A percentile compares a stretch with the other conserved stretches of the same genome.
These are phyloP conservation scores for Brachypteracias leptosomus DNA, from an alignment of 2,113 vertebrate genomes.

Conservation along the genomic window DNA sequence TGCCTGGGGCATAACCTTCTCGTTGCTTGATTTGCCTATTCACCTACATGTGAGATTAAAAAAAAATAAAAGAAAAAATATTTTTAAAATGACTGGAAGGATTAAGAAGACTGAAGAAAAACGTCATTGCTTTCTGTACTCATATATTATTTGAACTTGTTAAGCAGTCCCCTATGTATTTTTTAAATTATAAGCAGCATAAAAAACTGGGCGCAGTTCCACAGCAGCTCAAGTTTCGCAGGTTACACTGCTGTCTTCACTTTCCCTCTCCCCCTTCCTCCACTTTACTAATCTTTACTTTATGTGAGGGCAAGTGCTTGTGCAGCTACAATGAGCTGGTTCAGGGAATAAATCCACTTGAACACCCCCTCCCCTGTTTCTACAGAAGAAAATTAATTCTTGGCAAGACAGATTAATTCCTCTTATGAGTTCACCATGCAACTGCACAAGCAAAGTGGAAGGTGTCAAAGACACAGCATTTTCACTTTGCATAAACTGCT, in stretches of 20 bases:
- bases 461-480: not conserved
- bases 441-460: not conserved
- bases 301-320: not conserved
- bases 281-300: not conserved
- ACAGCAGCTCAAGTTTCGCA: not conserved
- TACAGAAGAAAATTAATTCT: not conserved
- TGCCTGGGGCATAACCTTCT: slow-evolving; percentile 93
- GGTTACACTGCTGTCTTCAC: not conserved
- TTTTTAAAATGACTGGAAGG: not conserved
- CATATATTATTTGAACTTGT: not conserved
- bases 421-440: fast-evolving
- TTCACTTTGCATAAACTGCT: not conserved
- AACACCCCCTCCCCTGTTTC: not conserved
- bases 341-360: not conserved
- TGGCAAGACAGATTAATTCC: not conserved
- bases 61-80: not conserved
- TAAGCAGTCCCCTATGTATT: not conserved
- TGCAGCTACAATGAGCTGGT: not conserved
- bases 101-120: not conserved
- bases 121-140: not conserved
- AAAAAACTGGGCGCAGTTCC: not conserved
- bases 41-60: slow-evolving; percentile 76
- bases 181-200: not conserved
- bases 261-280: not conserved
- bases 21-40: slow-evolving; percentile 90